Conservation (phyloP, 2,113 vertebrate genomes). For the Ictalurus furcatus region DNA sequence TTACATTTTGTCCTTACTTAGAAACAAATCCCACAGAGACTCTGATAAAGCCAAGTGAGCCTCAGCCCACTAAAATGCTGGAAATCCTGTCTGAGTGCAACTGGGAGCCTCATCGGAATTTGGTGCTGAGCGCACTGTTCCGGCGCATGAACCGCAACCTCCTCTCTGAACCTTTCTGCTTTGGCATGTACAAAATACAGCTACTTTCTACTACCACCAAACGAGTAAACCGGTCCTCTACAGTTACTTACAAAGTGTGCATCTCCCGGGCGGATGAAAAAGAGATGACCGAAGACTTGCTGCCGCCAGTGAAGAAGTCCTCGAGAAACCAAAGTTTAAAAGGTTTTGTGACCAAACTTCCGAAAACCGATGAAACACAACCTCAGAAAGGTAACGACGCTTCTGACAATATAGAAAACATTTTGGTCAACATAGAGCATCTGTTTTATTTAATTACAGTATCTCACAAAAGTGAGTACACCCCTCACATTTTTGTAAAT, state of each 20-base stretch:
- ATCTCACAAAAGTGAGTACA: too few relatives aligned
- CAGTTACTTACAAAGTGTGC: conserved; percentile 79
- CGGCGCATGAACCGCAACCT: conserved; percentile 70
- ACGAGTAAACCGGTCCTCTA: conserved; percentile 68
- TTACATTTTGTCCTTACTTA: not conserved
- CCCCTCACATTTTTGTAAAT: too few relatives aligned
- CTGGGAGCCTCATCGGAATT: conserved; percentile 78
- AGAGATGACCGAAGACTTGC: not conserved
- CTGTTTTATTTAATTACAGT: not conserved
- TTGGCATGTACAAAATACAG: conserved; percentile 82
- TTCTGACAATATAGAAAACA: not conserved
- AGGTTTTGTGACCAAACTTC: not conserved
- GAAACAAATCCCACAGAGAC: not conserved
- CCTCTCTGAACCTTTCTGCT: conserved; percentile 69
- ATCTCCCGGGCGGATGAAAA: conserved; percentile 35
- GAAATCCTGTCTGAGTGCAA: conserved; percentile 88
- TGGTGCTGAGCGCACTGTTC: conserved; percentile 79
- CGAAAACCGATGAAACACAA: not conserved
- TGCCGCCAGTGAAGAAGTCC: not conserved
- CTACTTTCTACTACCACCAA: conserved; percentile 76
- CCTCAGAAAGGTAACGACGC: conserved; percentile 3
- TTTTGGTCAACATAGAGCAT: not conserved
- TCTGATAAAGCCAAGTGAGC: conserved; percentile 61
- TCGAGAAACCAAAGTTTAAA: not conserved
- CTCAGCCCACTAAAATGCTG: conserved; percentile 77